Evolutionary conservation across 2,797 vertebrate species (phyloP).

Genomic region (Glyptemys insculpta): DNA sequence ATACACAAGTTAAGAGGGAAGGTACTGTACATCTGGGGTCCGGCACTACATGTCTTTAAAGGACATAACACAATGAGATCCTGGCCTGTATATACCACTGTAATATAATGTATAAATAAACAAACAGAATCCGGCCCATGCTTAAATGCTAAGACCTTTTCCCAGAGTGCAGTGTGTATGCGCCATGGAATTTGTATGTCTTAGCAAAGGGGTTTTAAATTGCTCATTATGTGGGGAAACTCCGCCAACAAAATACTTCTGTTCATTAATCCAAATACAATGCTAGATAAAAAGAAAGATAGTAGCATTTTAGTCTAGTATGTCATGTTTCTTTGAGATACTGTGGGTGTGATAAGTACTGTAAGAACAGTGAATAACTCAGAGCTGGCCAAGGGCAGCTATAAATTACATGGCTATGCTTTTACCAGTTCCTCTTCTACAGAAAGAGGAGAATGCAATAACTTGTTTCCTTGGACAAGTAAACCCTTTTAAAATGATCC

Average conservation of each 20-base stretch:
- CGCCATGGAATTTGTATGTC: background rate
- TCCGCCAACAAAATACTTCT: background rate
- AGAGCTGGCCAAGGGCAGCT: background rate
- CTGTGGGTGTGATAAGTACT: background rate
- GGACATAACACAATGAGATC: rapidly evolving
- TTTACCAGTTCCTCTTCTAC: background rate
- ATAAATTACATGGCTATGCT: background rate
- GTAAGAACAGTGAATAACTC: background rate
- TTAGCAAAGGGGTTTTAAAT: rapidly evolving
- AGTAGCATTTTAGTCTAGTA: background rate
- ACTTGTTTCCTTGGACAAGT: background rate
- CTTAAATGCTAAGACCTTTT: background rate
- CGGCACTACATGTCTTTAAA: background rate
- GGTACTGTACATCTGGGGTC: too few species aligned
- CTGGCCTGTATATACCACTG: background rate
- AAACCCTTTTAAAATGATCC: background rate
- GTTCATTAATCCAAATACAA: background rate
- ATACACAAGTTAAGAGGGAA: too few species aligned
- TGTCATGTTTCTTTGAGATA: background rate
- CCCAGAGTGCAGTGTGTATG: rapidly evolving
- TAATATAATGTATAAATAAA: background rate
- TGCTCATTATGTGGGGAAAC: background rate
- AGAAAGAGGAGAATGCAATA: background rate
- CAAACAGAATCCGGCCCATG: rapidly evolving
- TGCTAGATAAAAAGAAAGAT: background rate